Percentiles rank a stretch among this genome's conserved stretches.
Evolutionary conservation across 2,113 vertebrate genomes (phyloP).

Genomic region (Xiphophorus hellerii): DNA sequence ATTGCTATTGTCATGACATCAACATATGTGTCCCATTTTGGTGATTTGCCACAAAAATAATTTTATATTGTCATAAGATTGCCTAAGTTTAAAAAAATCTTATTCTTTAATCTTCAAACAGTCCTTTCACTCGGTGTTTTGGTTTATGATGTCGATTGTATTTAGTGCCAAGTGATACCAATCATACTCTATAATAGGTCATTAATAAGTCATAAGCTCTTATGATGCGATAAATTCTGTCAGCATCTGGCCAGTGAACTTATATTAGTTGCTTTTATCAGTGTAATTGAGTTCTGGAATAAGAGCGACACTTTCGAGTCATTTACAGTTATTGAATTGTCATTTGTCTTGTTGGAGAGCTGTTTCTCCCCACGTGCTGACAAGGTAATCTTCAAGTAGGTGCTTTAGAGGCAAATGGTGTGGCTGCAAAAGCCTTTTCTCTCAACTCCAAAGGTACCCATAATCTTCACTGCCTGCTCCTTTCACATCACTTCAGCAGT

Average conservation of each 20-base stretch:
- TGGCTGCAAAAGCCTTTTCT: constrained; percentile 14
- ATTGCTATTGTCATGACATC: background rate
- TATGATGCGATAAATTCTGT: constrained; percentile 54
- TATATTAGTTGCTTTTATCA: constrained; percentile 60
- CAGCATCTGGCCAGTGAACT: constrained; percentile 56
- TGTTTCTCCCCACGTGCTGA: constrained; percentile 61
- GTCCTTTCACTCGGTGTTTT: background rate
- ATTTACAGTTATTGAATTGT: constrained; percentile 63
- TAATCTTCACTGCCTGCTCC: constrained; percentile 52
- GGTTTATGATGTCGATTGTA: constrained; percentile 37
- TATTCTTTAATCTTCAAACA: constrained; percentile 42
- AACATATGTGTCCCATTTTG: background rate
- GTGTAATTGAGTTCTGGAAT: constrained; percentile 65
- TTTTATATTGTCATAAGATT: constrained; percentile 19
- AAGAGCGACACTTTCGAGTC: constrained; percentile 50
- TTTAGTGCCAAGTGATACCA: constrained; percentile 57
- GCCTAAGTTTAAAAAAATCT: background rate
- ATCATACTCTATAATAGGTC: constrained; percentile 65
- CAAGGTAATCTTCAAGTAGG: constrained; percentile 61
- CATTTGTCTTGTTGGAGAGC: constrained; percentile 57
- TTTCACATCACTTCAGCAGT: constrained; percentile 59
- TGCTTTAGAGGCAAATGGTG: constrained; percentile 35
- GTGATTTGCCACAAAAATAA: constrained; percentile 21
- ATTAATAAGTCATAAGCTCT: constrained; percentile 66
- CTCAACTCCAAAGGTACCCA: constrained; percentile 36